Base-by-base conservation (phyloP, 2,113 vertebrate species). In the Acanthochromis polyacanthus region DNA sequence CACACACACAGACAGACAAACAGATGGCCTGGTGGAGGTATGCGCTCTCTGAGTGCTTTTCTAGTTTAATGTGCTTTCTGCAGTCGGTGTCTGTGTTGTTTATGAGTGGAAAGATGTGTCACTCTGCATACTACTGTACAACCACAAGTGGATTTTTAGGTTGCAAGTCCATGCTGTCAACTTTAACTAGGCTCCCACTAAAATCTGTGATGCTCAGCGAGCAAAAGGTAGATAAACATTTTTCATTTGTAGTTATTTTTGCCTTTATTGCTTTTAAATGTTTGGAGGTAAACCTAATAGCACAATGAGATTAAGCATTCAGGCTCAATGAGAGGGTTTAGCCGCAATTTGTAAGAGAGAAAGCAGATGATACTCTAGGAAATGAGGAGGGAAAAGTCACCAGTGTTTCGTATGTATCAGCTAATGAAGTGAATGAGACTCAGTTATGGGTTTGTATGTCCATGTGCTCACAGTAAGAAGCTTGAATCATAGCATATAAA, bases 31-130 rank as follows among this genome's bases (percentile, higher is more conserved):
- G n/a, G n/a, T n/a, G n/a, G n/a, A n/a, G n/a, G n/a, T n/a, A n/a
- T n/a, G n/a, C n/a, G n/a, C n/a, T n/a, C n/a, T n/a, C n/a, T n/a
- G n/a, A n/a, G n/a, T n/a, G n/a, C n/a, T n/a, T n/a, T n/a, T n/a
- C n/a, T n/a, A n/a, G n/a, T 16, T 23, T 63, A 36, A 79, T 52
- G 57, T 40, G 32, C 57, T 76, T n/a, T 55, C 12, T 82, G 57
- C 63, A 76, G 76, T 57, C 23, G 51, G 40, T 76, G 59, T 72
- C 28, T 76, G 15, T 30, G 15, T 62, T 0, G 17, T 28, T 28
- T 30, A 12, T 0, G 4, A 71, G 19, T 53, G 30, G 73, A 59
- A 72, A 52, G 19, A 52, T 3, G 5, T 25, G 52, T 52, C 23
- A 25, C 38, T 32, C 46, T 56, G 3, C 51, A 48, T n/a, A 45